Percentiles rank a stretch among this genome's conserved stretches.
phyloP scores from a whole-genome alignment of 2,113 vertebrate genomes.

The Corythornis cristatus region DNA sequence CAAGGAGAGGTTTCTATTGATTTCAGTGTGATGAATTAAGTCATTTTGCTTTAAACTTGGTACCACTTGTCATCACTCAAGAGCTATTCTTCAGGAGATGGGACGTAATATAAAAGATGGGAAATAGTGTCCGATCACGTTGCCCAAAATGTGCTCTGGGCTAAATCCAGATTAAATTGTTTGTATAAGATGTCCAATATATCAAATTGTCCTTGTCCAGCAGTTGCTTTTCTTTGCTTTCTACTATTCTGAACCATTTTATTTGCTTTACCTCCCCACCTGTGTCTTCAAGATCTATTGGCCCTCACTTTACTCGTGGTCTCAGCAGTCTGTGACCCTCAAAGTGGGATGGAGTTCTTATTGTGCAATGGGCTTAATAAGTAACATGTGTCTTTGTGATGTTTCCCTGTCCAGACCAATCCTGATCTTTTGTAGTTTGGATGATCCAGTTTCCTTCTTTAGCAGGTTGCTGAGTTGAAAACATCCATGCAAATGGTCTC shows the following conservation, averaged over 20 bases:
- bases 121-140: neutral
- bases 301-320: neutral
- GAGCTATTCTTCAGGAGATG: neutral
- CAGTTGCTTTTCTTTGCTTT: neutral
- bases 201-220: neutral
- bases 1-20: conserved; percentile 5
- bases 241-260: neutral
- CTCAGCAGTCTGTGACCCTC: neutral
- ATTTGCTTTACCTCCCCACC: neutral
- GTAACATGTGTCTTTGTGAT: neutral
- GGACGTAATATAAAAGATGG: neutral
- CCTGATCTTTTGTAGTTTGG: neutral
- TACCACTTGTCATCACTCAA: neutral
- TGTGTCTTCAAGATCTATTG: neutral
- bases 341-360: neutral
- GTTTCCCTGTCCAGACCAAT: neutral
- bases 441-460: conserved; percentile 25
- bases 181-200: neutral
- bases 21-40: conserved; percentile 11
- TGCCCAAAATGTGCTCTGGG: neutral
- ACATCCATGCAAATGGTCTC: neutral
- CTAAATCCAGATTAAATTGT: neutral
- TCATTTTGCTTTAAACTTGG: conserved; percentile 1
- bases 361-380: neutral
- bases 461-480: conserved; percentile 62